Evolutionary conservation across 2,797 vertebrate species (phyloP).

Genomic region (Gallirallus australis): DNA sequence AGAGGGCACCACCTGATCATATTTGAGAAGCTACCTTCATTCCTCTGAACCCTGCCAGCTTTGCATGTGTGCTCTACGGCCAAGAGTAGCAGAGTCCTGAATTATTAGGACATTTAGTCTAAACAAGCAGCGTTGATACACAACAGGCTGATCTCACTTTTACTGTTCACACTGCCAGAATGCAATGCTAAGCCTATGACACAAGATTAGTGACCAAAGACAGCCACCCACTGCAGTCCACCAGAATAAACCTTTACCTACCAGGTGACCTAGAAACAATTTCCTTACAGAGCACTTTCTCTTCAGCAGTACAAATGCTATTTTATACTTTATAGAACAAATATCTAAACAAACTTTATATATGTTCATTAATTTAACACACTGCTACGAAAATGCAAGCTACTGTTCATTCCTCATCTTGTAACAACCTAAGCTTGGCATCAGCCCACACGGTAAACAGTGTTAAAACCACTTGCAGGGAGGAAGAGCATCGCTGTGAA

Average conservation of each 20-base stretch:
- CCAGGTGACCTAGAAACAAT: conserved; percentile 8
- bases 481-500: not conserved
- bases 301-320: not conserved
- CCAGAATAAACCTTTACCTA: not conserved
- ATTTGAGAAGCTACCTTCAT: not conserved
- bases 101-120: not conserved
- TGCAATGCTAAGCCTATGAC: not conserved
- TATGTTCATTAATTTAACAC: not conserved
- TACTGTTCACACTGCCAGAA: not conserved
- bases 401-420: not conserved
- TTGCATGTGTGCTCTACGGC: fast-evolving
- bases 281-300: not conserved
- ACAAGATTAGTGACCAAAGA: not conserved
- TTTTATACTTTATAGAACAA: not conserved
- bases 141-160: conserved; percentile 7
- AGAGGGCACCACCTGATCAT: not conserved
- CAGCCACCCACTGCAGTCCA: not conserved
- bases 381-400: not conserved
- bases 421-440: not conserved
- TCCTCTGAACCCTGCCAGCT: not conserved
- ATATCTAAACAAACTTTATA: not conserved
- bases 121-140: not conserved
- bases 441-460: not conserved
- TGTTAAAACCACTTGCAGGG: not conserved
- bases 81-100: not conserved